These are phyloP conservation scores for Hirundo rustica DNA, from an alignment of 2,797 vertebrate genomes.

Conservation along the genomic window DNA sequence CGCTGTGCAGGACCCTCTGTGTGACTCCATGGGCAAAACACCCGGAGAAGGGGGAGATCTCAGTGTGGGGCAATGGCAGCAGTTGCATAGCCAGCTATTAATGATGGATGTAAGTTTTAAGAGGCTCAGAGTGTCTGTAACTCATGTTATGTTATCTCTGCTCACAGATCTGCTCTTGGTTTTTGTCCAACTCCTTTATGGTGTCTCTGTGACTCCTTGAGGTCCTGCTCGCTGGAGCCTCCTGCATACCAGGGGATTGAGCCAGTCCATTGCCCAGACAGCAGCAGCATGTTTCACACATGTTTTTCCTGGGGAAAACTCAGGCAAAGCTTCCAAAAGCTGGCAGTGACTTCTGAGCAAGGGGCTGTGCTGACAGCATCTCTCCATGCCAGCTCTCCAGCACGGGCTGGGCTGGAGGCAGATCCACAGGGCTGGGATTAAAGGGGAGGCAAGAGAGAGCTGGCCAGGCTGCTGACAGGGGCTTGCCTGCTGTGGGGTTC, in stretches of 20 bases:
- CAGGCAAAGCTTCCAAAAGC: background rate
- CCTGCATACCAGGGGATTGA: fast-evolving
- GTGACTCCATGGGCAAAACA: background rate
- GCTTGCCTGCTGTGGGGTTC: background rate
- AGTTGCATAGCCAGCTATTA: background rate
- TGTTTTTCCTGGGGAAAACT: constrained; percentile 8
- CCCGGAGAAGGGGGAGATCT: background rate
- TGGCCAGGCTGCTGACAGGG: background rate
- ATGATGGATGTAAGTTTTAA: background rate
- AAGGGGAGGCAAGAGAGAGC: background rate
- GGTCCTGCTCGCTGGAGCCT: background rate
- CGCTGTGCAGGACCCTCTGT: background rate
- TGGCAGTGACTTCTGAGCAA: constrained; percentile 21
- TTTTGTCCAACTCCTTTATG: background rate
- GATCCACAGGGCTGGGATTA: background rate
- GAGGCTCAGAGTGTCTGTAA: background rate
- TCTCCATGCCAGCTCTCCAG: background rate
- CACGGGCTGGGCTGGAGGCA: background rate
- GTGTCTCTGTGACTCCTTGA: background rate
- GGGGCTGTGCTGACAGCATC: background rate
- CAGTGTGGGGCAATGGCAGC: background rate
- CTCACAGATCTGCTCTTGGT: background rate
- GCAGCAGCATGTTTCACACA: background rate
- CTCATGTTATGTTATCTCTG: background rate
- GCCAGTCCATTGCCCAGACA: background rate